These are phyloP conservation scores for Danio jaintianensis DNA, from an alignment of 2,797 vertebrate species.

Conservation along the genomic window DNA sequence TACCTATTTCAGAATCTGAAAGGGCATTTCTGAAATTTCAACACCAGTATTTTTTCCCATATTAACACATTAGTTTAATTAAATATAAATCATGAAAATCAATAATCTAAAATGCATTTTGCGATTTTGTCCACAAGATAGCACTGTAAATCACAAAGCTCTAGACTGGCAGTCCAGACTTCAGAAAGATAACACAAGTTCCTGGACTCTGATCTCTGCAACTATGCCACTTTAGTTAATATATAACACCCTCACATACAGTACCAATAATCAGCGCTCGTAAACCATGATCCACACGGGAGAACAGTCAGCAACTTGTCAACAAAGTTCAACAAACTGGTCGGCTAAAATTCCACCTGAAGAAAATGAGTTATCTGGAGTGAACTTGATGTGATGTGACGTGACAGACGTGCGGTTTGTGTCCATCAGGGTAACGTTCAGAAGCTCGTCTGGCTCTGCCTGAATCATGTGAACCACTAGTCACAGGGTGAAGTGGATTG, in stretches of 20 bases:
- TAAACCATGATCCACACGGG: not conserved
- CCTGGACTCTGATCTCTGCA: slow-evolving; percentile 59
- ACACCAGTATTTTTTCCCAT: not conserved
- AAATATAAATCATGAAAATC: not conserved
- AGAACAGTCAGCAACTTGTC: not conserved
- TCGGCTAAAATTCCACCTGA: not conserved
- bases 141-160: slow-evolving; percentile 46
- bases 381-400: slow-evolving; percentile 9
- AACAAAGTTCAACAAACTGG: not conserved
- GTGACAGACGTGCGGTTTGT: slow-evolving; percentile 46
- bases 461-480: slow-evolving; percentile 35
- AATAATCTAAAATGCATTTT: slow-evolving; percentile 8
- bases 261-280: slow-evolving; percentile 7
- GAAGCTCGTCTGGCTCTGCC: slow-evolving; percentile 42
- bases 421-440: slow-evolving; percentile 26
- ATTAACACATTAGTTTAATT: not conserved
- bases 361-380: not conserved
- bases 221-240: slow-evolving; percentile 52
- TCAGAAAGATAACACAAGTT: slow-evolving; percentile 26
- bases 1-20: no score
- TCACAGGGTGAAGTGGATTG: slow-evolving; percentile 42
- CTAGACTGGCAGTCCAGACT: slow-evolving; percentile 19
- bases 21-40: not conserved
- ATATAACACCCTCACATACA: slow-evolving; percentile 48
- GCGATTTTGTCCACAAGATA: slow-evolving; percentile 44